Percentiles rank a stretch among this genome's conserved stretches.
These are phyloP conservation scores for fruit fly (Drosophila melanogaster) DNA, from an alignment of 1,140 invertebrate genomes.

Conservation along the genomic window DNA sequence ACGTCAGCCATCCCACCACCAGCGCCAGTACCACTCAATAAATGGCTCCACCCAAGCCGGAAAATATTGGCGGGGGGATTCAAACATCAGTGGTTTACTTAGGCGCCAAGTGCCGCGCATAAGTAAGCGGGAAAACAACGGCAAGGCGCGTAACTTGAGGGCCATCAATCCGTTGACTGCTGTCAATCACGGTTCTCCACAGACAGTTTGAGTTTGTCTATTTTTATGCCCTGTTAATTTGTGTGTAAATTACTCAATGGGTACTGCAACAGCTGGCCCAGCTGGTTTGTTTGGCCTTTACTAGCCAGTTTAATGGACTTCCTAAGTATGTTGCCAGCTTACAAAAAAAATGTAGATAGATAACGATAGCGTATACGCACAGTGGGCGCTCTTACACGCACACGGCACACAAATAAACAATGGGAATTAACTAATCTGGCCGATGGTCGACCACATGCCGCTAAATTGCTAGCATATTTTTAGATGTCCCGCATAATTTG, in stretches of 20 bases:
- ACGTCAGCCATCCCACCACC: slow-evolving; percentile 40
- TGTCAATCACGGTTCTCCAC: slow-evolving; percentile 61
- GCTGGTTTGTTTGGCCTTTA: slow-evolving; percentile 5
- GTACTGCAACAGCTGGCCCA: slow-evolving; percentile 65
- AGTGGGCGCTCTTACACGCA: slow-evolving; percentile 21
- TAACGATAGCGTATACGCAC: slow-evolving; percentile 63
- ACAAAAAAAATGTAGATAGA: slow-evolving; percentile 32
- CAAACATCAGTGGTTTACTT: slow-evolving; percentile 53
- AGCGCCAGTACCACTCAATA: slow-evolving; percentile 28
- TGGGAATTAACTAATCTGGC: slow-evolving; percentile 52
- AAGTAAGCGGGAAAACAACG: slow-evolving; percentile 43
- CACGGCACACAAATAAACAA: slow-evolving; percentile 37
- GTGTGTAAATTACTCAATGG: slow-evolving; percentile 63
- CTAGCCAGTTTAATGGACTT: slow-evolving; percentile 49
- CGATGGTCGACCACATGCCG: slow-evolving; percentile 58
- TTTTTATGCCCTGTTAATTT: slow-evolving; percentile 76
- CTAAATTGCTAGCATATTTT: slow-evolving; percentile 66
- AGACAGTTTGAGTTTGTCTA: slow-evolving; percentile 58
- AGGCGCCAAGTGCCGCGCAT: slow-evolving; percentile 55
- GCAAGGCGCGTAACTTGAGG: slow-evolving; percentile 23
- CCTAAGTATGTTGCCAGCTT: slow-evolving; percentile 16
- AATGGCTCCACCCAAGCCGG: not conserved
- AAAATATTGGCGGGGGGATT: not conserved
- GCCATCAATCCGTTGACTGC: slow-evolving; percentile 59
- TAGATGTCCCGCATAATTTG: slow-evolving; percentile 67